Evolutionary conservation across 2,113 vertebrate genomes (phyloP), one percentile per base, ranked within the genome.

Genomic region (Chamaea fasciata): DNA sequence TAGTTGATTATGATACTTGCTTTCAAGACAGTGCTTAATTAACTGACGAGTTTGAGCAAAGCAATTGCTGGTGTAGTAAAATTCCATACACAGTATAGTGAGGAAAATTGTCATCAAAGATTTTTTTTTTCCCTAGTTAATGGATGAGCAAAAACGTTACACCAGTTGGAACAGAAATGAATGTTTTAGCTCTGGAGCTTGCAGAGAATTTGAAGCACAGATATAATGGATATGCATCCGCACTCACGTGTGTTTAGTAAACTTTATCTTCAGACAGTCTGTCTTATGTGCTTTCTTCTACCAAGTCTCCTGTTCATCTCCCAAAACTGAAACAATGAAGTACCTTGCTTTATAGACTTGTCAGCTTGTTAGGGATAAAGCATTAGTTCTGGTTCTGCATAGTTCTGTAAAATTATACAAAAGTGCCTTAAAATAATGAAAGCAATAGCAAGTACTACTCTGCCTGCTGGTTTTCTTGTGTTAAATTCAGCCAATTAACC

Each of bases 171-270:
- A 15, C 28, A 47, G 7, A 31, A 68, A 21, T 41, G 0, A 47
- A n/a, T 57, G 6, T 42, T 74, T 75, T 59, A 37, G 26, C 11
- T 65, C 0, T 62, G 33, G 69, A 79, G 19, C 42, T 83, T 83
- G 35, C 39, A 76, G 46, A 49, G 19, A 47, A 82, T 60, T 24
- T 60, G 39, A 77, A 69, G 31, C 28, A 20, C 22, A 52, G 12
- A 5, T 82, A 20, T 0, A 39, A 2, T 30, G 8, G 37, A 8
- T 30, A 24, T 21, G 18, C 16, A 14, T 19, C 7, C 15, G 21
- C 14, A 6, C 33, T 41, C 13, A 2, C 5, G 1, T 42, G 13
- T 77, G 3, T 49, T 68, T 46, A 46, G 55, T 69, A 31, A 79
- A 53, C 24, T 71, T 59, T 8, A 85, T 39, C 22, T 75, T 1